Base-by-base conservation (phyloP, 2,888 invertebrate genomes). In the Caenorhabditis doughertyi region DNA sequence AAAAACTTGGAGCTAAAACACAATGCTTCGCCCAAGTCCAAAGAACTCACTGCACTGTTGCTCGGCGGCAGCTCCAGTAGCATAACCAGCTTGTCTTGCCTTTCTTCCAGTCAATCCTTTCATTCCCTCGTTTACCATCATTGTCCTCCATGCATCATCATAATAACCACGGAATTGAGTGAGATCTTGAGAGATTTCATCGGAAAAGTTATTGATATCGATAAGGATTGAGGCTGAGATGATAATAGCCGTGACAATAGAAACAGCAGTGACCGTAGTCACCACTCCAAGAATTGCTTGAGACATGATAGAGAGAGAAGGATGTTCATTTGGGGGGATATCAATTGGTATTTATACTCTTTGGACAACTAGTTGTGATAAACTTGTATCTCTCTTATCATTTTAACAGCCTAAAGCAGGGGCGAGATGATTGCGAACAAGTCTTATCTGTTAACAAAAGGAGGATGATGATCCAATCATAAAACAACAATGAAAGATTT, bases 171-270 rank as follows among this genome's bases (percentile, higher is more conserved):
- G 82, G 83, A 86, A 86, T 21, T 80, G 76, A 44, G 51, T 55
- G 64, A 87, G 58, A 60, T 87, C 87, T 35, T 62, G 65, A 39
- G 73, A 85, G 55, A 83, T 58, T 18, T 86, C 85, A 21, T 83
- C 85, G 53, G 83, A 83, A 55, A 87, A 84, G 49, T 76, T 81
- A 73, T 85, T 83, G 71, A 87, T 81, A 64, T 87, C 87, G 18
- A 79, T 23, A 60, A 85, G 81, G 4, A 85, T 58, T 8, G 73
- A 68, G 4, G 76, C 74, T 11, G 85, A 79, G 35, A 83, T 58
- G 65, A 62, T 67, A 47, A 85, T 67, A 13, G 85, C 81, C 27
- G 68, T 67, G 35, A 76, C 70, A 11, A 85, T 73, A 0, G 85
- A 79, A 11, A 85, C 70, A 42, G 85, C 76, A 21, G 85, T 55